phyloP scores from a whole-genome alignment of 2,888 invertebrate species.

The Noctua fimbriata region DNA sequence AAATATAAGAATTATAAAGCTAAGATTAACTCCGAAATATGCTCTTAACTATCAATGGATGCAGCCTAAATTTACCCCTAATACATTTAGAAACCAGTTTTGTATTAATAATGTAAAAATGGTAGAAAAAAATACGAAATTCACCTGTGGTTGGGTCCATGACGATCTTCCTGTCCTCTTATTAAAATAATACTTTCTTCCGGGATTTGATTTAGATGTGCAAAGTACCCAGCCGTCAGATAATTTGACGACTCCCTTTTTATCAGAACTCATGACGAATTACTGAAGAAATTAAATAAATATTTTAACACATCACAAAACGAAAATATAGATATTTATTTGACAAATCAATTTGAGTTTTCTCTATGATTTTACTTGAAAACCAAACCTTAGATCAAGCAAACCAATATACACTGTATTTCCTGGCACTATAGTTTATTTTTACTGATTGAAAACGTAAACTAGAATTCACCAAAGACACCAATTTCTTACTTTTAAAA shows the following conservation, averaged over 20 bases:
- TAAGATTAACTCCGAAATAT: slow-evolving; percentile 17
- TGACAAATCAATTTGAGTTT: slow-evolving; percentile 75
- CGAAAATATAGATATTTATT: slow-evolving; percentile 68
- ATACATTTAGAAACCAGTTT: slow-evolving; percentile 44
- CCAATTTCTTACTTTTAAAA: slow-evolving; percentile 2
- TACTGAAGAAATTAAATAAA: slow-evolving; percentile 64
- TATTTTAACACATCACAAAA: slow-evolving; percentile 71
- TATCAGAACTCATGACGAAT: slow-evolving; percentile 81
- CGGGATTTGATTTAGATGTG: slow-evolving; percentile 85
- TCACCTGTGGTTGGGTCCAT: slow-evolving; percentile 87
- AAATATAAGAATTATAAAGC: slow-evolving; percentile 57
- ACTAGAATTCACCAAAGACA: slow-evolving; percentile 31
- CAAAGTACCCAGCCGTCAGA: slow-evolving; percentile 89
- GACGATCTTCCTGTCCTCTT: slow-evolving; percentile 87
- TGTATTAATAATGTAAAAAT: slow-evolving; percentile 22
- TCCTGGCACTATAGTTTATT: accelerated
- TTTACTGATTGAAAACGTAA: slow-evolving; percentile 4
- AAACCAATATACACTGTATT: slow-evolving; percentile 18
- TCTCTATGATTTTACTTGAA: slow-evolving; percentile 64
- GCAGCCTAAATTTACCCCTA: background rate
- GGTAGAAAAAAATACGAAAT: slow-evolving; percentile 73
- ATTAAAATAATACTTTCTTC: slow-evolving; percentile 87
- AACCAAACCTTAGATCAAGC: slow-evolving; percentile 12
- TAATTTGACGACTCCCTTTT: slow-evolving; percentile 79
- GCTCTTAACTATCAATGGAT: background rate